Evolutionary conservation across 2,888 invertebrate species (phyloP).

Genomic region (Drosophila fulvimacula): DNA sequence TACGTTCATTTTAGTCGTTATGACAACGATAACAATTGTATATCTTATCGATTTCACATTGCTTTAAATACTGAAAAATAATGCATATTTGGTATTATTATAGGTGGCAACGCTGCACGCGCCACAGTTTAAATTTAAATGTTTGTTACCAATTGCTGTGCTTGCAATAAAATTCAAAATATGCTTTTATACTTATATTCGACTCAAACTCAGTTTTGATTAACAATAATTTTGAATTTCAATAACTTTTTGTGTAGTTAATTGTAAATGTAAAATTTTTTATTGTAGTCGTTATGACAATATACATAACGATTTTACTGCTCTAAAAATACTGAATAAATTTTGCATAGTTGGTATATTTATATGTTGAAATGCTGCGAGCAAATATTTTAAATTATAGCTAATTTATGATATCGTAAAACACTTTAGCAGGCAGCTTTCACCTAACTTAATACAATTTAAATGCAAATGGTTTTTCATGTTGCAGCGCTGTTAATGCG

Average conservation of each 20-base stretch:
- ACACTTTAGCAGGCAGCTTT: not conserved
- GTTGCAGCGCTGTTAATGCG: not conserved
- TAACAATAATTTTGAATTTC: too few relatives aligned
- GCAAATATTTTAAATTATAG: not conserved
- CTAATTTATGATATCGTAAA: not conserved
- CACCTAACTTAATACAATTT: not conserved
- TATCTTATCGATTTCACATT: constrained; percentile 8
- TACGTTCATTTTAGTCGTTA: constrained; percentile 42
- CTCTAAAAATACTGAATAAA: not conserved
- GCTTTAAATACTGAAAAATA: not conserved
- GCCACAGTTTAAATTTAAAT: not conserved
- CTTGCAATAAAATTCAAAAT: not conserved
- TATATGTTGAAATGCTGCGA: not conserved
- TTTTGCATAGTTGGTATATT: not conserved
- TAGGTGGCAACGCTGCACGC: not conserved
- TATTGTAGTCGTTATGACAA: too few relatives aligned
- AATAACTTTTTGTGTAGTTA: not conserved
- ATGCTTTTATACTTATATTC: not conserved
- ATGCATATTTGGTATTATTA: constrained; percentile 2
- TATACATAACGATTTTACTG: too few relatives aligned
- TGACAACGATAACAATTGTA: constrained; percentile 39
- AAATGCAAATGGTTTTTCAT: not conserved
- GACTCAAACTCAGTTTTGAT: too few relatives aligned
- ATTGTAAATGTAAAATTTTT: not conserved
- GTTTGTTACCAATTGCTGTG: not conserved